phyloP scores from a whole-genome alignment of 1,140 invertebrate genomes.

The Phymorhynchus buccinoides region DNA sequence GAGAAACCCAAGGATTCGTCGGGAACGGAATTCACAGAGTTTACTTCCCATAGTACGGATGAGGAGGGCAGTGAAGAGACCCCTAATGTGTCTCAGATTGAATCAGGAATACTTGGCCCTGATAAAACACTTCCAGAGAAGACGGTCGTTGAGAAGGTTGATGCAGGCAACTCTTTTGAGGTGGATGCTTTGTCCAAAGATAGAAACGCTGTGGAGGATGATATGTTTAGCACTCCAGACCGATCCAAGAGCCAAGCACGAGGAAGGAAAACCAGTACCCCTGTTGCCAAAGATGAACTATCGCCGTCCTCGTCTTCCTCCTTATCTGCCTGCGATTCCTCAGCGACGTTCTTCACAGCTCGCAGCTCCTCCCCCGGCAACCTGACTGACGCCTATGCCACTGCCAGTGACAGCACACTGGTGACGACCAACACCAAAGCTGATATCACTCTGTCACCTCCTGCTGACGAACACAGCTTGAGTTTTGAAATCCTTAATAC shows the following conservation, averaged over 20 bases:
- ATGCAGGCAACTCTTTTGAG: neutral
- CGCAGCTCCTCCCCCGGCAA: constrained; percentile 7
- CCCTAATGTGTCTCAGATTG: neutral
- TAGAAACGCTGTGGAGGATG: neutral
- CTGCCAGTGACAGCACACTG: constrained; percentile 28
- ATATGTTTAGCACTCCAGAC: neutral
- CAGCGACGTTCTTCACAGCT: constrained; percentile 30
- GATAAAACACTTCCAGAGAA: neutral
- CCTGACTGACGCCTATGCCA: constrained; percentile 22
- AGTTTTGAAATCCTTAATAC: neutral
- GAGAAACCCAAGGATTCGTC: neutral
- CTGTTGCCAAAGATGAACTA: constrained; percentile 22
- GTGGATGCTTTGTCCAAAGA: neutral
- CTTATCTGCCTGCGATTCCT: neutral
- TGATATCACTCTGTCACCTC: neutral
- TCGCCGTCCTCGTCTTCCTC: constrained; percentile 18
- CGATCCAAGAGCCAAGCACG: neutral
- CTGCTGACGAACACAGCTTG: neutral
- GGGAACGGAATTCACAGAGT: constrained; percentile 27
- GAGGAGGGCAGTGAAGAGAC: neutral
- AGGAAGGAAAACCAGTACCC: constrained; percentile 31
- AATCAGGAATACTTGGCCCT: neutral
- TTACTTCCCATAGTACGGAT: constrained; percentile 25
- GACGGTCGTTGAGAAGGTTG: neutral
- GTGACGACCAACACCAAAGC: neutral